phyloP scores from a whole-genome alignment of 2,797 vertebrate genomes.

The Brotula barbata region DNA sequence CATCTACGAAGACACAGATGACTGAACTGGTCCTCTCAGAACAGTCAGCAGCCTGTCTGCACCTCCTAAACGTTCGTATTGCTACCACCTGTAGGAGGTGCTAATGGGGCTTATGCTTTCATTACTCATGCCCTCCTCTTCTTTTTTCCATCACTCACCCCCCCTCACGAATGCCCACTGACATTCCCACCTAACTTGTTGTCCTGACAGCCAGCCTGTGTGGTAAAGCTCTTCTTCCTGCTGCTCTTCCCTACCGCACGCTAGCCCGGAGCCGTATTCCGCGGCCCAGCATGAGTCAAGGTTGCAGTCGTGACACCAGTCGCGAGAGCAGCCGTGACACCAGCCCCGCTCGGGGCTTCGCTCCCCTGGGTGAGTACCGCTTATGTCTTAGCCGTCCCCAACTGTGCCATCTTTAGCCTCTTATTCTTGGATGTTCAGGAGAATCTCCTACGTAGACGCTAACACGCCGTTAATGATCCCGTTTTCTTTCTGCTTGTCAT shows the following conservation, averaged over 20 bases:
- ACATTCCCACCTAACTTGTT: constrained; percentile 66
- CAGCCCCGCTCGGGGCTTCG: constrained; percentile 93
- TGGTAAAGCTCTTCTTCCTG: constrained; percentile 92
- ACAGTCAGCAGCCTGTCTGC: too few relatives aligned
- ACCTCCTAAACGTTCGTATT: too few relatives aligned
- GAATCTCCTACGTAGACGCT: background rate
- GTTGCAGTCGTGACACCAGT: constrained; percentile 97
- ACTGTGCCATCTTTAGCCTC: too few relatives aligned
- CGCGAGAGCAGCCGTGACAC: constrained; percentile 98
- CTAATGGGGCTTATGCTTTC: constrained; percentile 1
- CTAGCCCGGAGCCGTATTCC: constrained; percentile 97
- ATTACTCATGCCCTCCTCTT: background rate
- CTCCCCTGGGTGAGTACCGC: constrained; percentile 92
- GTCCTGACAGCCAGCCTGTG: constrained; percentile 78
- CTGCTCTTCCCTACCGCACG: constrained; percentile 80
- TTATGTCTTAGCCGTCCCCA: constrained; percentile 8
- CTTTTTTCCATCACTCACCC: background rate
- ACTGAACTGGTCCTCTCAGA: too few relatives aligned
- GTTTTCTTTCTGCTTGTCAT: constrained; percentile 35
- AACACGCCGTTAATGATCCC: too few relatives aligned
- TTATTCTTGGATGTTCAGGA: background rate
- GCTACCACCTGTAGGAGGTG: too few relatives aligned
- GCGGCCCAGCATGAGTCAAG: constrained; percentile 98
- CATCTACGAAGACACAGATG: too few relatives aligned
- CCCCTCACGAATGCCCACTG: constrained; percentile 50